A percentile compares a stretch with the other conserved stretches of the same genome.
Conservation (phyloP, 2,113 vertebrate genomes). For the Myocastor coypus region DNA sequence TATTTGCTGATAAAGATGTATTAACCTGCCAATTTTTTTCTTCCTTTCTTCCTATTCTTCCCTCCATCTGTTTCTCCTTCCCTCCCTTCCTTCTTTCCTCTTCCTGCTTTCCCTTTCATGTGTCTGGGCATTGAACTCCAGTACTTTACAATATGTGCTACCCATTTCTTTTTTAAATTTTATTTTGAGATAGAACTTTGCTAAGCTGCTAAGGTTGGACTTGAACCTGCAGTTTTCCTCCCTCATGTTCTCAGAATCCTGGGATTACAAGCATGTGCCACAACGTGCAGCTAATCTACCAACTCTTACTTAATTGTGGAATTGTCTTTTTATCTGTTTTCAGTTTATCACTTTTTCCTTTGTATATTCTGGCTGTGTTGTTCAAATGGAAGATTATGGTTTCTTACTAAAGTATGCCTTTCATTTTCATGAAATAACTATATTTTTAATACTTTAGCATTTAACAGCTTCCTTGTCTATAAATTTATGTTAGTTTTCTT, state of each 20-base stretch:
- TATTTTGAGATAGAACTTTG: background rate
- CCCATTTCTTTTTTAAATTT: background rate
- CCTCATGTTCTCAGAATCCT: background rate
- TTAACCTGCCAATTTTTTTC: background rate
- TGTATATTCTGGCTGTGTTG: background rate
- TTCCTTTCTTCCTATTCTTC: background rate
- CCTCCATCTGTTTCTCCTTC: too few relatives aligned
- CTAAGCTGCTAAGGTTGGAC: background rate
- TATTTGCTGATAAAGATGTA: background rate
- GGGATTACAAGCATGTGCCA: background rate
- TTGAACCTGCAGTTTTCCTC: background rate
- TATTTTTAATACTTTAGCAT: background rate
- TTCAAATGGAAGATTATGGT: background rate
- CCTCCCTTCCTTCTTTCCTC: too few relatives aligned
- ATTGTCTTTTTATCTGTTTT: background rate
- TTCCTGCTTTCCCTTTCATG: background rate
- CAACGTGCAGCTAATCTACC: background rate
- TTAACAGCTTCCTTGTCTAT: background rate
- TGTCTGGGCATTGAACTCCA: background rate
- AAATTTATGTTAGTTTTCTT: background rate
- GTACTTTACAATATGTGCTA: background rate
- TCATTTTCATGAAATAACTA: slow-evolving; percentile 19
- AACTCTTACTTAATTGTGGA: background rate
- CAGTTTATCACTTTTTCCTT: background rate
- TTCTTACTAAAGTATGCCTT: background rate